Percentiles rank a stretch among this genome's conserved stretches.
These are phyloP conservation scores for Paraescarpia echinospica DNA, from an alignment of 1,140 invertebrate species.

Conservation along the genomic window DNA sequence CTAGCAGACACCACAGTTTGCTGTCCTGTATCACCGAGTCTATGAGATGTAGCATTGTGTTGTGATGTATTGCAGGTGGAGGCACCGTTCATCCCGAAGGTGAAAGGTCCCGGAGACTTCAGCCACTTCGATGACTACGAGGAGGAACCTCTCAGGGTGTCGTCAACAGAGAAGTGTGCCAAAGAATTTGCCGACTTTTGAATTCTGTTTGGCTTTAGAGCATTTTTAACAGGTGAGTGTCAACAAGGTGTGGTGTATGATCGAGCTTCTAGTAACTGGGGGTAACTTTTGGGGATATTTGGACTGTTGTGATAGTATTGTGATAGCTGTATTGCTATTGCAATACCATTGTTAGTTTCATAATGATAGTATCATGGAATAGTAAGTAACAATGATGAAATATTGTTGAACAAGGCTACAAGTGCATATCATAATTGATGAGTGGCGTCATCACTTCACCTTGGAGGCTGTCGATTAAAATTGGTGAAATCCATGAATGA, in stretches of 20 bases:
- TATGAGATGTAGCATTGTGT: neutral
- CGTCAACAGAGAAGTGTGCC: conserved; percentile 59
- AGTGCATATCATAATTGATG: too few relatives aligned
- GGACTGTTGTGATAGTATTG: too few relatives aligned
- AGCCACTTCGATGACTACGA: conserved; percentile 66
- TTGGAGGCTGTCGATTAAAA: too few relatives aligned
- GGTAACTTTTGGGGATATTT: too few relatives aligned
- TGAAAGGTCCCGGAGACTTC: conserved; percentile 62
- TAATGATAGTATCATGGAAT: too few relatives aligned
- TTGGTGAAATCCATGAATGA: too few relatives aligned
- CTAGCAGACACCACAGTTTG: neutral
- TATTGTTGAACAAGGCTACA: too few relatives aligned
- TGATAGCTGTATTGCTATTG: too few relatives aligned
- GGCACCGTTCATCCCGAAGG: conserved; percentile 63
- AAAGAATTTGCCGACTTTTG: conserved; percentile 67
- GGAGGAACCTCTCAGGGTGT: conserved; percentile 61
- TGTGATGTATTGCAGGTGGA: conserved; percentile 53
- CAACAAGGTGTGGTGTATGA: neutral
- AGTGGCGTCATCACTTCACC: too few relatives aligned
- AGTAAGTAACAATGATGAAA: too few relatives aligned
- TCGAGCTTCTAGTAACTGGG: neutral
- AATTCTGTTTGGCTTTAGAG: conserved; percentile 21
- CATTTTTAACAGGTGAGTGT: neutral
- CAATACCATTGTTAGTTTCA: too few relatives aligned
- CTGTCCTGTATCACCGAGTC: neutral